Conservation (phyloP, 1,140 invertebrate species). For the Dolichoris vasculosae region DNA sequence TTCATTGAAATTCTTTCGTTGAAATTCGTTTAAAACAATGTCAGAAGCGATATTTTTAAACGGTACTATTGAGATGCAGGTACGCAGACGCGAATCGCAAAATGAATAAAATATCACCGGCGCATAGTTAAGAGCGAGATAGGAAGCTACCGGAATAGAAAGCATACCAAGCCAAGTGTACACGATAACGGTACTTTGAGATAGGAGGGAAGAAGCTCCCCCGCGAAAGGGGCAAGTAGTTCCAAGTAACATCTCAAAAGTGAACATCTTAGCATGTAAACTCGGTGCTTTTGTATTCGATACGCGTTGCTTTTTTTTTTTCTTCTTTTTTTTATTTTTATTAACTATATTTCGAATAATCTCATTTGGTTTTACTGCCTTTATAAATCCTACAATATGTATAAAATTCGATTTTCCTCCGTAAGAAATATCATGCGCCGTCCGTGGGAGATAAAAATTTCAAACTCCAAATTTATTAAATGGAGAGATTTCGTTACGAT, state of each 20-base stretch:
- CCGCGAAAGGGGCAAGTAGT: not conserved
- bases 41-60: no score
- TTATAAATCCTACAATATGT: not conserved
- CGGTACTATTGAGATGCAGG: not conserved
- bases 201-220: not conserved
- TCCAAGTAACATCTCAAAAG: not conserved
- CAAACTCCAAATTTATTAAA: not conserved
- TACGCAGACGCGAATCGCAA: not conserved
- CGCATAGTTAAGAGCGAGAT: not conserved
- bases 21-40: no score
- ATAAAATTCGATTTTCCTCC: not conserved
- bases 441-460: not conserved
- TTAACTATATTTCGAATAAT: conserved; percentile 9
- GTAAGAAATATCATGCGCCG: not conserved
- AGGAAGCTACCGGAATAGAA: not conserved
- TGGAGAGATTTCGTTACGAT: not conserved
- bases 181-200: not conserved
- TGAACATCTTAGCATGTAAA: not conserved
- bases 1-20: no score
- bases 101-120: not conserved
- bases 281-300: not conserved
- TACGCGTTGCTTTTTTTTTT: not conserved
- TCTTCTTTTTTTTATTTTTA: not conserved
- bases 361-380: not conserved
- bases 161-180: not conserved